Percentiles rank a stretch among this genome's conserved stretches.
phyloP scores from a whole-genome alignment of 2,113 vertebrate species.

The Megalops atlanticus region DNA sequence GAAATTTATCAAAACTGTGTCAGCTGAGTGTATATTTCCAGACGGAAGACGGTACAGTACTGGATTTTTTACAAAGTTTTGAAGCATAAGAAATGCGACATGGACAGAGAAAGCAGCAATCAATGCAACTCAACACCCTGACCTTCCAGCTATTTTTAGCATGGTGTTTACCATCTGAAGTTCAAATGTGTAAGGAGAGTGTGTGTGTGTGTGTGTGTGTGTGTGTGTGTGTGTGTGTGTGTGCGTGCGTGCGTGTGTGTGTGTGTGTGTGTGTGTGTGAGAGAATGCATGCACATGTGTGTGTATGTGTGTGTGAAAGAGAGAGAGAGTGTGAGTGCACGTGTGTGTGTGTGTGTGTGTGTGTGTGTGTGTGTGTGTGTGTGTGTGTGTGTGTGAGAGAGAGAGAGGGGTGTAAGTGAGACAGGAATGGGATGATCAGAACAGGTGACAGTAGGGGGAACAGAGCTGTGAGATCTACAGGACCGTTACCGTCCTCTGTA shows the following conservation, averaged over 20 bases:
- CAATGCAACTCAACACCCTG: constrained; percentile 2
- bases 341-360: not conserved
- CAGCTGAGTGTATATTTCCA: too few relatives aligned
- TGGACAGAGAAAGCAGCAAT: too few relatives aligned
- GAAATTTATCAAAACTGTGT: too few relatives aligned
- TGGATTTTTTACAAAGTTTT: too few relatives aligned
- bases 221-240: not conserved
- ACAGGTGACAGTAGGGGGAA: too few relatives aligned
- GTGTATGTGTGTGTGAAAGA: constrained; percentile 7
- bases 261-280: not conserved
- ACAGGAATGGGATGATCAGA: too few relatives aligned
- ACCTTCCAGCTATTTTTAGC: constrained; percentile 18
- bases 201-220: not conserved
- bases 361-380: not conserved
- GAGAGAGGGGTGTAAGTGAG: too few relatives aligned
- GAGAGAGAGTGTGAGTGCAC: not conserved
- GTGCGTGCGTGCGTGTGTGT: not conserved
- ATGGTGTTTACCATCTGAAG: constrained; percentile 9
- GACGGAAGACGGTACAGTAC: too few relatives aligned
- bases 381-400: not conserved
- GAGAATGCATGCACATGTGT: not conserved
- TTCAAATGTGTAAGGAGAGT: not conserved
- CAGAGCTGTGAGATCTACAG: too few relatives aligned
- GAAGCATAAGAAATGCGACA: too few relatives aligned
- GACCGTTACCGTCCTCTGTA: too few relatives aligned